A percentile compares a stretch with the other conserved stretches of the same genome.
Evolutionary conservation across 2,797 vertebrate genomes (phyloP).

Genomic region (Gambelia wislizenii): DNA sequence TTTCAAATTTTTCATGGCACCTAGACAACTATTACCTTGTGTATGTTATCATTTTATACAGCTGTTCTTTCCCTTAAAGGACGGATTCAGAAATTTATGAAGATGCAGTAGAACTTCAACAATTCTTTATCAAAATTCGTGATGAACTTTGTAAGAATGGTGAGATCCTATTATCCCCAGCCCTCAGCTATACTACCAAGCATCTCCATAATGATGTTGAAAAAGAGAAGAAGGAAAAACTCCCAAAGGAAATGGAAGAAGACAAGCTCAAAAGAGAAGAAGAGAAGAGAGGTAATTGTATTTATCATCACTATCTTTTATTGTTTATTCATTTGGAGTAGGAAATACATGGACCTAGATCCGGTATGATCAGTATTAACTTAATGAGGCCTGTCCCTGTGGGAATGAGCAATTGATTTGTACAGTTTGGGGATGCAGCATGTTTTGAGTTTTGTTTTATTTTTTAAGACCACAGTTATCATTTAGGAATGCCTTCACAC

Average conservation of each 20-base stretch:
- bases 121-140: conserved; percentile 97
- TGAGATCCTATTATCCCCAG: conserved; percentile 95
- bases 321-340: background rate
- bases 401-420: conserved; percentile 10
- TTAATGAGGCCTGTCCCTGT: background rate
- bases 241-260: conserved; percentile 96
- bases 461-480: conserved; percentile 10
- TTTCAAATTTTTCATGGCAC: background rate
- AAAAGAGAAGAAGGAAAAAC: conserved; percentile 97
- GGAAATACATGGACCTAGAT: background rate
- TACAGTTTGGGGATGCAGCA: rapidly evolving
- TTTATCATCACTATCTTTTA: conserved; percentile 19
- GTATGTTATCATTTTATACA: background rate
- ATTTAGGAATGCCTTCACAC: background rate
- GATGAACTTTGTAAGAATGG: conserved; percentile 99
- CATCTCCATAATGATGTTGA: conserved; percentile 97
- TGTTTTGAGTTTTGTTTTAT: background rate
- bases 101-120: conserved; percentile 96
- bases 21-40: background rate
- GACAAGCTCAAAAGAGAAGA: conserved; percentile 97
- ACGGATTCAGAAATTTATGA: conserved; percentile 99
- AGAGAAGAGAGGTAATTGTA: conserved; percentile 90
- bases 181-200: conserved; percentile 95
- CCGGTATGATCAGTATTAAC: background rate
- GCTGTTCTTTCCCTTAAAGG: conserved; percentile 65